Base-by-base conservation (phyloP, 1,140 invertebrate species). In the Aphidius gifuensis region DNA sequence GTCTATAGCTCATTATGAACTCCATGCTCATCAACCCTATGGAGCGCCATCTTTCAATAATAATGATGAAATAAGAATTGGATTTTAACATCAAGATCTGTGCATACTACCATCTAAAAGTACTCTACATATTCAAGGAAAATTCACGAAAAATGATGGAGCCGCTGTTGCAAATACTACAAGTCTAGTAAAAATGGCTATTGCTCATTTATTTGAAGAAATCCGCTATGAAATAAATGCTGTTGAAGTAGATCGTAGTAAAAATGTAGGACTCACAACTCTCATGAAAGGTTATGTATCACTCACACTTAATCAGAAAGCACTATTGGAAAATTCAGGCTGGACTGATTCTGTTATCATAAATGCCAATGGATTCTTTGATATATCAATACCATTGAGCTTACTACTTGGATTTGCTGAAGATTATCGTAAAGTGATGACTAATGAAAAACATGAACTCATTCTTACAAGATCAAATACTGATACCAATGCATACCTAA, bases 161-260 rank as follows among this genome's bases (percentile, higher is more conserved):
- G n/a, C n/a, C n/a, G n/a, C n/a, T n/a, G n/a, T n/a, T 16, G 16
- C 16, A 16, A 16, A 16, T 16, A 16, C 16, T 16, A 16, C 16
- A 16, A 16, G 16, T 16, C 16, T 16, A 16, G 16, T 16, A 16
- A 16, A 16, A 16, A 1, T 16, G 16, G 16, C 16, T 48, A 39
- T 9, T 70, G 39, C 72, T 39, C 73, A 73, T 70, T 62, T 82
- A 8, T 82, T 83, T 69, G 72, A 77, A 62, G 78, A 81, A 65
- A 78, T 80, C n/a, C 67, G 77, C 46, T 82, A 80, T 66, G 76
- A 80, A 69, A 6, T 83, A 4, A 79, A 79, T 66, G 76, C 72
- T 39, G 64, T 77, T 4, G 76, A 77, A 68, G 76, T 82, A 57
- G 78, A 83, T 73, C 59, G 67, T 46, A 71, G 68, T 56, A 74